Conservation (phyloP, 2,888 invertebrate species). For the Drosophila pseudotalamancana region DNA sequence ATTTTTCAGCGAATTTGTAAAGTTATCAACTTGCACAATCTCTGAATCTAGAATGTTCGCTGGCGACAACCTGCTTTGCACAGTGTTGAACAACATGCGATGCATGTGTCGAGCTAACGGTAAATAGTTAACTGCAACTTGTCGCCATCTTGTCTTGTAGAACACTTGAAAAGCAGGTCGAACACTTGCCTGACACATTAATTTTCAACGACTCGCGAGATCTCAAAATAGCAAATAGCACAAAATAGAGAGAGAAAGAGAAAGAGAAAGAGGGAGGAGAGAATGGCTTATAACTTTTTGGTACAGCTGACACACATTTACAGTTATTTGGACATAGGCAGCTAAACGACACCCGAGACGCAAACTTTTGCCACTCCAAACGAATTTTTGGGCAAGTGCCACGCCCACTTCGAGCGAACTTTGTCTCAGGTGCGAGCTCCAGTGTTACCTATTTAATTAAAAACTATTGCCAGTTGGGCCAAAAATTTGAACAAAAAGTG, state of each 20-base stretch:
- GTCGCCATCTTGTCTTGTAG: conserved; percentile 29
- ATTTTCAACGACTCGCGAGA: conserved; percentile 59
- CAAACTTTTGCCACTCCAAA: conserved; percentile 50
- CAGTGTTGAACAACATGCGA: conserved; percentile 24
- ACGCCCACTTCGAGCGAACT: conserved; percentile 39
- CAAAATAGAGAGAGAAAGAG: neutral
- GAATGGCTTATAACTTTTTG: conserved; percentile 13
- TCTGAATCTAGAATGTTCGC: too few species aligned
- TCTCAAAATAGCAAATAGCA: neutral
- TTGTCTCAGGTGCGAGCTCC: conserved; percentile 21
- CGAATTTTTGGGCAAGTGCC: conserved; percentile 31
- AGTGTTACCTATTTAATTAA: conserved; percentile 70
- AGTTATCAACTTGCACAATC: neutral
- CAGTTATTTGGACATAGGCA: conserved; percentile 53
- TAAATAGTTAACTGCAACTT: conserved; percentile 31
- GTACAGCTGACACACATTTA: conserved; percentile 61
- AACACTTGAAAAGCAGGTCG: conserved; percentile 22
- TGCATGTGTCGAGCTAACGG: conserved; percentile 22
- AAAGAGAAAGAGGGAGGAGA: neutral
- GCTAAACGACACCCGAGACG: conserved; percentile 47
- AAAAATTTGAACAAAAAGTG: conserved; percentile 48
- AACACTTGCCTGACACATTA: conserved; percentile 43
- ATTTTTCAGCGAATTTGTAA: neutral
- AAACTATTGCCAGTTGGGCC: conserved; percentile 54
- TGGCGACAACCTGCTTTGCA: too few species aligned